Percentiles rank a stretch among this genome's conserved stretches.
These are phyloP conservation scores for Bufotes viridis DNA, from an alignment of 2,797 vertebrate genomes.

Conservation along the genomic window DNA sequence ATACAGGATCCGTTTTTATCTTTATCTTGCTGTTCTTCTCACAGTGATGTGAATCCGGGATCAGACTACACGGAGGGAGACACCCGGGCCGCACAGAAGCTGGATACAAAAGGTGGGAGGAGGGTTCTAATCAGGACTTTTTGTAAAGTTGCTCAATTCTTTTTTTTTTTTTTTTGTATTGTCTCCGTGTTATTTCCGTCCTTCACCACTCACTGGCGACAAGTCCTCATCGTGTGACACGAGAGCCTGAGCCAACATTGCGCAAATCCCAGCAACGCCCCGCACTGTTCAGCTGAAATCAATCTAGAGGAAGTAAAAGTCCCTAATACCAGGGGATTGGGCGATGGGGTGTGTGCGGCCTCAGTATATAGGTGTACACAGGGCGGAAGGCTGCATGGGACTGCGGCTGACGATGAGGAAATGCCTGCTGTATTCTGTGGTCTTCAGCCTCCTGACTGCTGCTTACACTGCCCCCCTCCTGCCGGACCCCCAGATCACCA, in stretches of 20 bases:
- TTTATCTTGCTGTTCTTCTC: too few relatives aligned
- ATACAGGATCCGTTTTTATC: too few relatives aligned
- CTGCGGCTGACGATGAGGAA: neutral
- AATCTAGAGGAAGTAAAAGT: neutral
- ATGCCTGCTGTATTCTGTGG: neutral
- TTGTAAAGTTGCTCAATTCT: neutral
- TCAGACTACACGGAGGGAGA: too few relatives aligned
- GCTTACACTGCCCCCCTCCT: neutral
- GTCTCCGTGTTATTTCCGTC: neutral
- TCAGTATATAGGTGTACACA: neutral
- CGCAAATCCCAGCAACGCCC: neutral
- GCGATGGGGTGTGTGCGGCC: neutral
- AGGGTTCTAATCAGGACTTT: neutral
- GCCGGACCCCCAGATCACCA: neutral
- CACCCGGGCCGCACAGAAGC: too few relatives aligned
- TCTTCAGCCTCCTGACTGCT: constrained; percentile 2
- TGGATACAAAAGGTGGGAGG: too few relatives aligned
- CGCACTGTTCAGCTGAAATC: neutral
- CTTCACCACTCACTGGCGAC: neutral
- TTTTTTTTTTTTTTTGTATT: neutral
- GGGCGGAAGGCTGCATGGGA: neutral
- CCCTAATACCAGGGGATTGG: neutral
- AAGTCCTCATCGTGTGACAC: neutral
- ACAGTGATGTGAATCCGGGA: too few relatives aligned
- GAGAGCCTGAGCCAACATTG: constrained; percentile 2